Conservation (phyloP, 1,140 invertebrate genomes). For the Akabosia matsudoensis region DNA sequence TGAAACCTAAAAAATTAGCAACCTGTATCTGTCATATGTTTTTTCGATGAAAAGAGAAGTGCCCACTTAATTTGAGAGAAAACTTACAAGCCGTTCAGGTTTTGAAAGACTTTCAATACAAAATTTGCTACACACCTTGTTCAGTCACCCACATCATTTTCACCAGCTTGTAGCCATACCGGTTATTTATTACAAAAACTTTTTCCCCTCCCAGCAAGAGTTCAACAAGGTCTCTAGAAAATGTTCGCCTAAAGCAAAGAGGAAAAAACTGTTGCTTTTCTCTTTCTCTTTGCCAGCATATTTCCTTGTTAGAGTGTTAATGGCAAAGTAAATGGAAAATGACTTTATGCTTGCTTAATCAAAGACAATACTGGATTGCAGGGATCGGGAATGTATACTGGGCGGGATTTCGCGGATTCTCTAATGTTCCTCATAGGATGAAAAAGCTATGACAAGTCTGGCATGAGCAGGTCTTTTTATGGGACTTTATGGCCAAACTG, state of each 20-base stretch:
- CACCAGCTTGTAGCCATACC: too few relatives aligned
- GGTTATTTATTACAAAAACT: slow-evolving; percentile 15
- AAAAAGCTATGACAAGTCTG: too few relatives aligned
- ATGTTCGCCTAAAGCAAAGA: not conserved
- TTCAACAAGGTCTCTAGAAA: not conserved
- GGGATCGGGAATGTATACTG: not conserved
- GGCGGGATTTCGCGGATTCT: too few relatives aligned
- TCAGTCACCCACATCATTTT: not conserved
- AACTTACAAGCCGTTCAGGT: too few relatives aligned
- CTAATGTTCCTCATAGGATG: too few relatives aligned
- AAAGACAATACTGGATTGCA: not conserved
- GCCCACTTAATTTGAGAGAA: too few relatives aligned
- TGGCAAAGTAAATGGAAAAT: slow-evolving; percentile 22
- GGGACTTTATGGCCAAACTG: too few relatives aligned
- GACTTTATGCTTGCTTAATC: slow-evolving; percentile 23
- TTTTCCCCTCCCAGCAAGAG: slow-evolving; percentile 1
- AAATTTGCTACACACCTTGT: not conserved
- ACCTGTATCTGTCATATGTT: too few relatives aligned
- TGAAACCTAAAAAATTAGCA: too few relatives aligned
- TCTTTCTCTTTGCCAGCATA: not conserved
- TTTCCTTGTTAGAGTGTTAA: slow-evolving; percentile 14
- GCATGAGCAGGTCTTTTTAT: too few relatives aligned
- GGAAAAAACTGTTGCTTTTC: slow-evolving; percentile 22
- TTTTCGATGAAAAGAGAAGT: too few relatives aligned
- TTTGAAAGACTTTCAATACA: not conserved